Base-by-base conservation (phyloP, 2,888 invertebrate species). In the Acronicta alni region DNA sequence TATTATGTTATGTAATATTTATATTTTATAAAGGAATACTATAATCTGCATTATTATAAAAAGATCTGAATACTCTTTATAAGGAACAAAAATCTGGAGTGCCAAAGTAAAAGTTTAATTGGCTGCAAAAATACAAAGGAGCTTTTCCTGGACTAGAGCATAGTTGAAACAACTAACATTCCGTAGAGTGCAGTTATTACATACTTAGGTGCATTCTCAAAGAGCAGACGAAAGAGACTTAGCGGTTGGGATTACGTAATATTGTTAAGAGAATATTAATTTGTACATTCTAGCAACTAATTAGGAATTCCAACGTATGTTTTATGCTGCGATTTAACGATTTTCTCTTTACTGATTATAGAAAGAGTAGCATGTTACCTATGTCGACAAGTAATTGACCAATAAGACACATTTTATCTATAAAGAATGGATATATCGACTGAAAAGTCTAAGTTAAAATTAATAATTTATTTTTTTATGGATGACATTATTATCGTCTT, bases 101-200 rank as follows among this genome's bases (percentile, higher is more conserved):
- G n/a, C 3, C 2, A 14, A 26, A 75, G 62, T 67, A 75, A 77
- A 79, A 66, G 63, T 83, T 80, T 68, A 80, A 83, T 80, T 78
- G 67, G 42, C 56, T 70, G 70, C 57, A 77, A 77, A 82, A 84
- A 80, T 73, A 79, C 75, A 64, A 46, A 37, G 18, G 52, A 79
- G 81, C 67, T 76, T 79, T 72, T 65, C 23, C 67, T 65, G 68
- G 71, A 57, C 77, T 67, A 63, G 57, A 72, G 37, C 77, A 75
- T 81, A 79, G 77, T 82, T 84, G 73, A 73, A 77, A 75, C 71
- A 72, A 67, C 73, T 80, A 76, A 67, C 70, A 72, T 79, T 75
- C 37, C 49, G 72, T 61, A 17, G 60, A 73, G 72, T 79, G 74
- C 81, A 82, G 81, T 85, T 85, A 84, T 79, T 81, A 83, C 79